Percentiles rank a stretch among this genome's conserved stretches.
These are phyloP conservation scores for Aspidiotus rigidus DNA, from an alignment of 2,888 invertebrate genomes.

Conservation along the genomic window DNA sequence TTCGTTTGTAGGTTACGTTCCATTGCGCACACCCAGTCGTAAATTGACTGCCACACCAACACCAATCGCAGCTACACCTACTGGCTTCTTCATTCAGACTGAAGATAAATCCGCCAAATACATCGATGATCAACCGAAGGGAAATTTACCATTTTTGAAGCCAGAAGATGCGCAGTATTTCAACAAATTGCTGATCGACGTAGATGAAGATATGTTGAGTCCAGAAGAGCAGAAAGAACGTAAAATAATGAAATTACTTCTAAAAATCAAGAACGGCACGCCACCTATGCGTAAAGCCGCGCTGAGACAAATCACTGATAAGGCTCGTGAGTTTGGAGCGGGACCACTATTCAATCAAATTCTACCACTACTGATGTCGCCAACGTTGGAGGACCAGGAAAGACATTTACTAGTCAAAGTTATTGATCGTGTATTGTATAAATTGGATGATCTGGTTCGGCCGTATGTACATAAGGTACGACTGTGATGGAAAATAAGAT, in stretches of 20 bases:
- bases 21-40: conserved; percentile 92
- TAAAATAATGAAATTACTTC: conserved; percentile 95
- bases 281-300: conserved; percentile 99
- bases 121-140: conserved; percentile 95
- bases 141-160: conserved; percentile 96
- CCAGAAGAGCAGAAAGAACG: conserved; percentile 97
- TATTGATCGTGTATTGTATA: conserved; percentile 95
- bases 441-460: conserved; percentile 93
- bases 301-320: conserved; percentile 93
- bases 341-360: conserved; percentile 99
- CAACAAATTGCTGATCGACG: conserved; percentile 93
- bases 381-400: conserved; percentile 98
- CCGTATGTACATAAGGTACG: conserved; percentile 94
- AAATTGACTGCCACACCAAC: conserved; percentile 98
- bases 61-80: conserved; percentile 83
- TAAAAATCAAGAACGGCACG: conserved; percentile 99
- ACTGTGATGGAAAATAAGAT: conserved; percentile 3
- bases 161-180: conserved; percentile 99
- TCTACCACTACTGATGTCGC: conserved; percentile 97
- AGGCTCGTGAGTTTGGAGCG: conserved; percentile 95
- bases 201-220: conserved; percentile 89
- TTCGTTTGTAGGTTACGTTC: conserved; percentile 62
- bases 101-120: conserved; percentile 78
- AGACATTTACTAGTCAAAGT: conserved; percentile 97
- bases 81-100: conserved; percentile 92